These are phyloP conservation scores for Drosophila diplacantha DNA, from an alignment of 2,888 invertebrate species.

Conservation along the genomic window DNA sequence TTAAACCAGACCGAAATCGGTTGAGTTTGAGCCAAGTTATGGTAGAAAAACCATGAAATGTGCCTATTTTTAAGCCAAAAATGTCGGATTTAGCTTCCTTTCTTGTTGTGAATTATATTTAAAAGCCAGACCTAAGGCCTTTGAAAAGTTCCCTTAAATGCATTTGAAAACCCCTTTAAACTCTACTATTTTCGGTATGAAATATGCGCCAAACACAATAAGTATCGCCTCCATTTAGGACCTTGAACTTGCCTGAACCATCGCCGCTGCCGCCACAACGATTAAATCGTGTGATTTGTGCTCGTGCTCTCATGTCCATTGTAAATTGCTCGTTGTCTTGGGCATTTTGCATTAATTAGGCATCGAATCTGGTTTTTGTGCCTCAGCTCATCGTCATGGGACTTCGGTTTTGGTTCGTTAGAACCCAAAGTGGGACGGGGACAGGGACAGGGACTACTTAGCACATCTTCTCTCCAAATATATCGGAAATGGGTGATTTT, in stretches of 20 bases:
- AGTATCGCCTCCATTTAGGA: neutral
- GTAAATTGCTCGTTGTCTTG: conserved; percentile 9
- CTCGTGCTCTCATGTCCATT: conserved; percentile 2
- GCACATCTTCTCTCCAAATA: conserved; percentile 19
- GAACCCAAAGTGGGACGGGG: conserved; percentile 40
- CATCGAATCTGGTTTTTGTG: conserved; percentile 27
- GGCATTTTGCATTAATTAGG: conserved; percentile 39
- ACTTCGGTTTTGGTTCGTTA: conserved; percentile 14
- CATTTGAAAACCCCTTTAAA: neutral
- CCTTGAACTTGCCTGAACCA: conserved; percentile 39
- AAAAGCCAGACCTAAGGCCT: neutral
- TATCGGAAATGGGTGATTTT: conserved; percentile 39
- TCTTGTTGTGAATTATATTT: no score
- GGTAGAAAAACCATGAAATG: no score
- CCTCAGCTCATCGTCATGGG: neutral
- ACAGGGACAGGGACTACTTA: conserved; percentile 36
- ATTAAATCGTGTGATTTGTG: conserved; percentile 23
- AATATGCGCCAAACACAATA: neutral
- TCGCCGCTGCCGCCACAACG: neutral
- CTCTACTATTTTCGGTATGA: neutral
- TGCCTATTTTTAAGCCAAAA: no score
- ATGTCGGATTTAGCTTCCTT: no score
- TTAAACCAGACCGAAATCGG: no score
- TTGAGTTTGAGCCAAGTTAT: no score
- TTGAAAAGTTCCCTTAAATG: neutral